Base-by-base conservation (phyloP, 1,140 invertebrate species). In the Drosophila pandora region DNA sequence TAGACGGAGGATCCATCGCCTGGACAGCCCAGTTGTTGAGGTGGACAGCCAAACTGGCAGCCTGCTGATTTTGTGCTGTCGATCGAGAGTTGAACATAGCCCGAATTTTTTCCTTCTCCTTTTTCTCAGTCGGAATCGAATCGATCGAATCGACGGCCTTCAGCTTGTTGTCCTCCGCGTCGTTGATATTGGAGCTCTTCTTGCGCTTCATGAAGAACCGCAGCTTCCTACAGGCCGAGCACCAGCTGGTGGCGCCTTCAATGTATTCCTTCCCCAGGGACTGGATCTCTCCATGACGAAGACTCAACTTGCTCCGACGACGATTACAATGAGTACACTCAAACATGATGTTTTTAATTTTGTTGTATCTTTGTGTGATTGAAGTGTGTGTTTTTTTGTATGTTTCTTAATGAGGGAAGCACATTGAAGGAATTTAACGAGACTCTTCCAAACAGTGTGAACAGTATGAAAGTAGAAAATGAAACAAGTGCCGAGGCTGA, bases 1-100 rank as follows among this genome's bases (percentile, higher is more conserved):
- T 23, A 2, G 28, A 17, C 1, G 63, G 63, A 25, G 63, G 63
- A 28, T 67, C 63, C 6, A 67, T 10, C 1, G 63, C 63, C 10
- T 67, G 60, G 4, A 67, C 63, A 10, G 63, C 63, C 63, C 63
- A 67, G 21, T 67, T 67, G 12, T 12, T 30, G 3, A 39, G n/a
- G 17, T 21, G 45, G 0, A 28, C 10, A 12, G 48, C 47, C 32
- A 52, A 32, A 13, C 30, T 23, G 47, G 10, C 6, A 13, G 12
- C 17, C 7, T 49, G 25, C 12, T 41, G 12, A 6, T 43, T 56
- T 6, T 28, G 54, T 9, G 17, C 13, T 17, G 6, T 23, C 2
- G 23, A 23, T 9, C 37, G 22, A 2, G 34, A 17, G 22, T 25
- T 10, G 10, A 21, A 30, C 6, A 21, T 9, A 6, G 13, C 17